Evolutionary conservation across 2,888 invertebrate genomes (phyloP).

Genomic region (Athalia cordata): DNA sequence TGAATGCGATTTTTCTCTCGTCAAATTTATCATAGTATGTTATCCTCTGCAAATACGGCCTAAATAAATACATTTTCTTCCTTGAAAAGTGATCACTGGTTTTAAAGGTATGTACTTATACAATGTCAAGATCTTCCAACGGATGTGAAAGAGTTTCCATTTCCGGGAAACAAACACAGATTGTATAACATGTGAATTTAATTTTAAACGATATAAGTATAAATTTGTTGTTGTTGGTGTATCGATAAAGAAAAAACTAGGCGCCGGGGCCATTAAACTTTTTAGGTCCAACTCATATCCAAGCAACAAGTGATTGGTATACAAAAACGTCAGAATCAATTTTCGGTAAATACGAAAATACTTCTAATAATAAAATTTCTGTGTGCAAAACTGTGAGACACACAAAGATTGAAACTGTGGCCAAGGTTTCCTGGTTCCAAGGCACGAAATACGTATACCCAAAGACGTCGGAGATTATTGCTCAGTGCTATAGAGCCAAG

Average conservation of each 20-base stretch:
- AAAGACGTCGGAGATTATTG: conserved; percentile 41
- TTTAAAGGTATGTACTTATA: not conserved
- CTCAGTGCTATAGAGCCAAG: conserved; percentile 53
- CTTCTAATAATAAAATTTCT: conserved; percentile 46
- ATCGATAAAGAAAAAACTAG: not conserved
- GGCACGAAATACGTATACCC: conserved; percentile 10
- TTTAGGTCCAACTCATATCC: not conserved
- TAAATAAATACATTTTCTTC: not conserved
- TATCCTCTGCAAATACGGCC: conserved; percentile 10
- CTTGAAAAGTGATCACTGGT: not conserved
- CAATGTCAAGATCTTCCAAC: not conserved
- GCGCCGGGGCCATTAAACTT: not conserved
- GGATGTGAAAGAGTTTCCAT: not conserved
- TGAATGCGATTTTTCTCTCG: not conserved
- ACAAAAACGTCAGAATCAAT: conserved; percentile 44
- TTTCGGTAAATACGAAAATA: conserved; percentile 58
- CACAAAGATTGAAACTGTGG: conserved; percentile 54
- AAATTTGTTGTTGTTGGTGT: not conserved
- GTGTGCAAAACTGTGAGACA: conserved; percentile 16
- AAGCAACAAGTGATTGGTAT: not conserved
- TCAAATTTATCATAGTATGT: conserved; percentile 15
- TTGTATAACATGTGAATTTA: not conserved
- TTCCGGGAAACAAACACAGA: not conserved
- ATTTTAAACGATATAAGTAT: not conserved
- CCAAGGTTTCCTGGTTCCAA: conserved; percentile 31